phyloP scores from a whole-genome alignment of 2,797 vertebrate genomes.

The Decapterus maruadsi region DNA sequence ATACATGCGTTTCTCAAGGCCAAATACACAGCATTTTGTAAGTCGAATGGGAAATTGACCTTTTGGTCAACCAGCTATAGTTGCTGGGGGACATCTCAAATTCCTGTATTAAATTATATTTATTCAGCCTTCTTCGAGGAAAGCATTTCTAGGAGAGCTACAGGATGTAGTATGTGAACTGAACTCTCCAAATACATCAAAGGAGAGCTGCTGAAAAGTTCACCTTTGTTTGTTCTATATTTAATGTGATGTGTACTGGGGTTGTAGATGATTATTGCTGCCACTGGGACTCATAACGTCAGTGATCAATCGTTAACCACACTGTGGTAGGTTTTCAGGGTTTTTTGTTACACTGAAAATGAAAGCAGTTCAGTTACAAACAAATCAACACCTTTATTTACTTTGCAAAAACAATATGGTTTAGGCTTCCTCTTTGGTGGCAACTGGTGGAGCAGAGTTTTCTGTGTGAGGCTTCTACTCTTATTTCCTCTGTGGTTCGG shows the following conservation, averaged over 20 bases:
- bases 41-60: constrained; percentile 13
- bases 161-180: background rate
- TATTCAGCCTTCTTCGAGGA: background rate
- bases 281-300: background rate
- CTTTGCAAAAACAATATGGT: background rate
- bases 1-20: background rate
- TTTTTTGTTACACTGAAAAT: background rate
- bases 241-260: background rate
- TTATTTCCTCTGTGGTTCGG: background rate
- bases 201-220: background rate
- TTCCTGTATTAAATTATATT: constrained; percentile 19
- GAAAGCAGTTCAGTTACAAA: background rate
- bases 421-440: background rate
- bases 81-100: background rate
- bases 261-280: background rate
- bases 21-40: constrained; percentile 22
- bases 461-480: background rate
- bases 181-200: background rate
- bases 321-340: background rate
- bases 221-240: background rate
- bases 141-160: constrained; percentile 1
- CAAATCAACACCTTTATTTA: background rate
- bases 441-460: background rate
- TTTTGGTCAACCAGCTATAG: constrained; percentile 13
- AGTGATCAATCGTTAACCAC: background rate